Base-by-base conservation (phyloP, 2,888 invertebrate genomes). In the Apamea crenata region DNA sequence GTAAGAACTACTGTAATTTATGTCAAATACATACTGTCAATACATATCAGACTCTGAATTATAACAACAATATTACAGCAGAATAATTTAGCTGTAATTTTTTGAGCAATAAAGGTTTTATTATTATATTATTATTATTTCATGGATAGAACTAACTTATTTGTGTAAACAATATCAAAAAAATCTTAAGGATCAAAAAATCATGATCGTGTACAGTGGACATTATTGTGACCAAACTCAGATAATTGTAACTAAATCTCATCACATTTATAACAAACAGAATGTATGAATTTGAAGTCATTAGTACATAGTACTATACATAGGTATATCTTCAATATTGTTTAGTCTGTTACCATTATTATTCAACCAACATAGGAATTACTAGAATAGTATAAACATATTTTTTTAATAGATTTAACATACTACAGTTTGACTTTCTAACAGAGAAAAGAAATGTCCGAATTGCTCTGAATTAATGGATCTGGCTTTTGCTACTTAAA, bases 301-400 rank as follows among this genome's bases (percentile, higher is more conserved):
- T 47, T 66, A 18, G 6, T 40, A 21, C 50, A 50, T 50, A 80
- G 32, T 29, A 56, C 21, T 63, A 21, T 50, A 53, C 59, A 74
- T 40, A 44, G 16, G 1, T 68, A 47, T 36, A 80, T 8, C 25
- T n/a, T 36, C 21, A 40, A 25, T 59, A 82, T 72, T 84, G 59
- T 73, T 32, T 53, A 36, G 3, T 32, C 2, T 59, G 4, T 16
- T 36, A 77, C 47, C 12, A 44, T 53, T 68, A 63, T 40, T 29
- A 21, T 50, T 16, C 1, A 72, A 44, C 14, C 6, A 61, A 29
- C 29, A n/a, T 50, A 44, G 2, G 8, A 66, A 25, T 44, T 4
- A 53, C 44, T 29, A 16, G 53, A 81, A 32, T 59, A 32, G n/a
- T 59, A n/a, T 44, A 0, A 10, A 56, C 25, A 56, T 25, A 53